Evolutionary conservation across 2,888 invertebrate species (phyloP), one percentile per base, ranked within the genome.

Genomic region (Orthosia incerta): DNA sequence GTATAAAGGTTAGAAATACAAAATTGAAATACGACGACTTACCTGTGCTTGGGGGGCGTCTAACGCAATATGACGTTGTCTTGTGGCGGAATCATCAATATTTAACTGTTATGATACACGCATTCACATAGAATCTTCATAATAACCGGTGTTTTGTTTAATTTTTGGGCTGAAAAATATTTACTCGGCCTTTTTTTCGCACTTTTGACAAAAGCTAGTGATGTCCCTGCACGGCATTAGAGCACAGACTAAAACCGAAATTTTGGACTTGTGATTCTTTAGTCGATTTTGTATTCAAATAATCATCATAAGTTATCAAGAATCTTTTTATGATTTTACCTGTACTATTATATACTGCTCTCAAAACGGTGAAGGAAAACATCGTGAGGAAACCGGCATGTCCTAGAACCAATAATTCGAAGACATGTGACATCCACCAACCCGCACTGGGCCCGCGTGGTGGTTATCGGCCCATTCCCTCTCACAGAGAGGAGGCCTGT

Each of bases 1-100:
- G 80, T 82, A 70, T 82, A 83, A 89, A 91, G 89, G 90, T 92
- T 91, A 91, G 74, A 86, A 82, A 74, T 68, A 72, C 23, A 55
- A 80, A 80, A 79, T 82, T 70, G 31, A 71, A 85, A 79, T 84
- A 83, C 67, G 31, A 13, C 2, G 9, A 80, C 87, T 88, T 89
- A 91, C 90, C 88, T 72, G 65, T 71, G 75, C 15, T 60, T 59
- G 12, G 64, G 51, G 39, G 39, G 63, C 51, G 39, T 53, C 48
- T 50, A 51, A 70, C 12, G 16, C 48, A 61, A n/a, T 56, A 20
- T 50, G 16, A 16, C 53, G 39, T 4, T 53, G 15, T 46, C 20
- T 31, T 74, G 45, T 16, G n/a, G 11, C 53, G 11, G 9, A 59
- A 71, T 68, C 65, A 72, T 65, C 18, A 55, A 64, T 71, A 67